Base-by-base conservation (phyloP, 2,797 vertebrate genomes). In the Helicolenus hilgendorfi region DNA sequence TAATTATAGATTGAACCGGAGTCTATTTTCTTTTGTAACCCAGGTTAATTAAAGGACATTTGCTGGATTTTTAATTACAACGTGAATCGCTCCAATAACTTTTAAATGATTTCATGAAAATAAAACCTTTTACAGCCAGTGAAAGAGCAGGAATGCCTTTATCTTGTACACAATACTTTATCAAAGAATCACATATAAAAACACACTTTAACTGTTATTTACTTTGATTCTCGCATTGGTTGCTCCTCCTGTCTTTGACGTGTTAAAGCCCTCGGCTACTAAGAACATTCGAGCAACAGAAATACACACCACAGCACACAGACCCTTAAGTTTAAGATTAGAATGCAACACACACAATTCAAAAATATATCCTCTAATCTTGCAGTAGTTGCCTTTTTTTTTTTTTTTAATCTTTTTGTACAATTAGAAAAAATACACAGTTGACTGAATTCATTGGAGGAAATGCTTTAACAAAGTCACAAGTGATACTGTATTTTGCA, bases 181-280 rank as follows among this genome's bases (percentile, higher is more conserved):
- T 97, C 96, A 97, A 97, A 97, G 94, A 95, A 89, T 95, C 89
- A 97, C 96, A 96, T 96, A 96, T 92, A 96, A 96, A 96, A 96
- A 96, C 92, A 93, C 86, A 91, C 78, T 84, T 84, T 45, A 77
- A 91, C 88, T 81, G 36, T 80, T 70, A 70, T 88, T 87, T 60
- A 70, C 65, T 82, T 85, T 38, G 81, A 86, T 86, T 93, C 75
- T 74, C 78, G 71, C 76, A 10, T 81, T 45, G 75, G 81, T 84
- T 77, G 73, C 90, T 90, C 76, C 29, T 59, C 56, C 76, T 72
- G 60, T 85, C 76, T 84, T 58, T 35, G 84, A 88, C 67, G 13
- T 9, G 22, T 79, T 86, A 74, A 95, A 94, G 86, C 91, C 92
- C 72, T 91, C 88, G 20, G 90, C 87, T 83, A 90, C 91, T 84